Base-by-base conservation (phyloP, 1,140 invertebrate species). In the Pseudomyrmex flavicornis region DNA sequence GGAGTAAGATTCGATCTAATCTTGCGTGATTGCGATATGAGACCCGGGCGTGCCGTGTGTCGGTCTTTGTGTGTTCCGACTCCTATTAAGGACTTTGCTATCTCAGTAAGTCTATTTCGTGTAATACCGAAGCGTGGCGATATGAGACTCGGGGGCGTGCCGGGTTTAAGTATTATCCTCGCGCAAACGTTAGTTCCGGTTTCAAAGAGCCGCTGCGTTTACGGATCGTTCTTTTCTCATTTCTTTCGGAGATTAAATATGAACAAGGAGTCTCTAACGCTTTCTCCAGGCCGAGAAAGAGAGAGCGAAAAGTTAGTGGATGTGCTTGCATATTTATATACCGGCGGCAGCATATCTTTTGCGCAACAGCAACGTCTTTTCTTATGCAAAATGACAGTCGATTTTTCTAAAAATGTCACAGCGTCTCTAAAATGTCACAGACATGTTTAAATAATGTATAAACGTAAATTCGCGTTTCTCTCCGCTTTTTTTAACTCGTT, bases 231-330 rank as follows among this genome's bases (percentile, higher is more conserved):
- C 65, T 48, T 56, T 69, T 48, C 63, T 70, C 52, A 46, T 79
- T 79, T 70, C 20, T 50, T 70, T 12, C 44, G 10, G 52, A 5
- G n/a, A 69, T 79, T 79, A 79, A 80, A 80, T 59, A 80, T 72
- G 15, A 17, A 79, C 35, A 20, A 70, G 44, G 17, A 26, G 15
- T 44, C 17, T 79, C 17, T 46, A 48, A 58, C 44, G 54, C 35
- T 35, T 5, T 35, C 4, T 35, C 35, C 35, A 26, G 10, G 10
- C 13, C 48, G 54, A 59, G 0, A 12, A 35, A 69, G 54, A 72
- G 0, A 12, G 52, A 70, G 46, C 4, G 35, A 7, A 35, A 35
- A 35, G 35, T 35, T 35, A 15, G 20, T 15, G 5, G 44, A 70
- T 48, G 13, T 70, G 15, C 20, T 72, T 50, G 44, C 76, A 59